These are phyloP conservation scores for Rhyacophila brunnea DNA, from an alignment of 1,140 invertebrate species.

Conservation along the genomic window DNA sequence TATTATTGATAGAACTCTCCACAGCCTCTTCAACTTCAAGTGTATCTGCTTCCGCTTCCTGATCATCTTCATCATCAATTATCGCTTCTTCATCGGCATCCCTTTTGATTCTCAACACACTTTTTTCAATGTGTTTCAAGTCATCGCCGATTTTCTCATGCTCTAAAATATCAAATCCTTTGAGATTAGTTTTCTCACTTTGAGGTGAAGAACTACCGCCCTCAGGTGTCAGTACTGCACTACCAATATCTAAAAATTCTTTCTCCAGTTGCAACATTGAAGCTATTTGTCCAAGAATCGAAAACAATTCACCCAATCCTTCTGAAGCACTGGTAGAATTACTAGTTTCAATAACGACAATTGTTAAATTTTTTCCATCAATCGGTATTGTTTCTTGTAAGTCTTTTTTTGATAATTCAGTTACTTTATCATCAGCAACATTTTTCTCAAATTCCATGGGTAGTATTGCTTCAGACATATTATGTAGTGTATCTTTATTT, in stretches of 20 bases:
- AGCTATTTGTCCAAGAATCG: constrained; percentile 9
- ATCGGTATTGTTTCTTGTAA: too few relatives aligned
- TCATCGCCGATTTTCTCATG: constrained; percentile 2
- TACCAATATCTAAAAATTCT: constrained; percentile 25
- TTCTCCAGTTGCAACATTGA: constrained; percentile 21
- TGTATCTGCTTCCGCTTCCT: neutral
- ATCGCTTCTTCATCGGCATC: neutral
- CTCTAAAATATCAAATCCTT: neutral
- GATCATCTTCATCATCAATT: neutral
- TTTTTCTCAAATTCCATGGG: too few relatives aligned
- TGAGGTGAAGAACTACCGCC: too few relatives aligned
- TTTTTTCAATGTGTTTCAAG: neutral
- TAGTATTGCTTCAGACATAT: too few relatives aligned
- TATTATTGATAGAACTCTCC: neutral
- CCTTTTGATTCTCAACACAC: too few relatives aligned
- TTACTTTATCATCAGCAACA: too few relatives aligned
- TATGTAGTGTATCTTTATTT: too few relatives aligned
- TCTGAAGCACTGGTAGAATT: too few relatives aligned
- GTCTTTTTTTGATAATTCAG: too few relatives aligned
- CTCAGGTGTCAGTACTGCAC: constrained; percentile 7
- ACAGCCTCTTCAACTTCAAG: too few relatives aligned
- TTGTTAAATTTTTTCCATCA: too few relatives aligned
- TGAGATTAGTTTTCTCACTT: neutral
- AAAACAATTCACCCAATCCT: constrained; percentile 10
- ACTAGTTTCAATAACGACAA: too few relatives aligned